Evolutionary conservation across 30 jellyfish, hydroid and myxozoan genomes (phyloP).

Genomic region (Cassiopea xamachana): DNA sequence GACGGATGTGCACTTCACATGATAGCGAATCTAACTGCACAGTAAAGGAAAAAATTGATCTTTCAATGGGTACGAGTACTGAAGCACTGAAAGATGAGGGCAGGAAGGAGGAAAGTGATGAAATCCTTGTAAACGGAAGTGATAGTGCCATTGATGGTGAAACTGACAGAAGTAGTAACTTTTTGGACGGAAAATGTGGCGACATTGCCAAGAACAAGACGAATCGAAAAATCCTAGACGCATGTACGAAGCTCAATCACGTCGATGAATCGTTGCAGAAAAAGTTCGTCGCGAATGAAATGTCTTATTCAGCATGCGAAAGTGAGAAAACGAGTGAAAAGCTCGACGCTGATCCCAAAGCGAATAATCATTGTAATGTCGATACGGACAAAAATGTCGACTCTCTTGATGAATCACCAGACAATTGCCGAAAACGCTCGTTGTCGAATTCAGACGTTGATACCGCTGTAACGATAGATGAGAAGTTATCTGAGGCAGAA

Average conservation of each 20-base stretch:
- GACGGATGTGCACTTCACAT: slow-evolving; percentile 5
- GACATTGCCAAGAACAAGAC: neutral
- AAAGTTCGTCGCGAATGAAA: neutral
- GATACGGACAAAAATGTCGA: neutral
- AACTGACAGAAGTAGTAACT: neutral
- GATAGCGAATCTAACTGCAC: neutral
- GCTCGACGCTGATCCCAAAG: neutral
- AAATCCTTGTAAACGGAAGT: neutral
- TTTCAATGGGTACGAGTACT: neutral
- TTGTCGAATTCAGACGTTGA: neutral
- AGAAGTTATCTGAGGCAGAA: slow-evolving; percentile 3
- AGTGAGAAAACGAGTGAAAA: neutral
- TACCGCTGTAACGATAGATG: neutral
- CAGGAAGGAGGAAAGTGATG: neutral
- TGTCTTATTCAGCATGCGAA: neutral
- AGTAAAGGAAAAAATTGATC: neutral
- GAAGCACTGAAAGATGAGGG: neutral
- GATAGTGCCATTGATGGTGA: neutral
- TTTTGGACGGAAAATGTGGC: neutral
- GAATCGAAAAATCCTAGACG: neutral
- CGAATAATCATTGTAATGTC: neutral
- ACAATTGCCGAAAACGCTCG: neutral
- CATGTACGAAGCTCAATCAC: slow-evolving; percentile 8
- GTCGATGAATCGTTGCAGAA: neutral
- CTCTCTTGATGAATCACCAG: neutral